Evolutionary conservation across 2,113 vertebrate genomes (phyloP).

Genomic region (Siniperca knerii): DNA sequence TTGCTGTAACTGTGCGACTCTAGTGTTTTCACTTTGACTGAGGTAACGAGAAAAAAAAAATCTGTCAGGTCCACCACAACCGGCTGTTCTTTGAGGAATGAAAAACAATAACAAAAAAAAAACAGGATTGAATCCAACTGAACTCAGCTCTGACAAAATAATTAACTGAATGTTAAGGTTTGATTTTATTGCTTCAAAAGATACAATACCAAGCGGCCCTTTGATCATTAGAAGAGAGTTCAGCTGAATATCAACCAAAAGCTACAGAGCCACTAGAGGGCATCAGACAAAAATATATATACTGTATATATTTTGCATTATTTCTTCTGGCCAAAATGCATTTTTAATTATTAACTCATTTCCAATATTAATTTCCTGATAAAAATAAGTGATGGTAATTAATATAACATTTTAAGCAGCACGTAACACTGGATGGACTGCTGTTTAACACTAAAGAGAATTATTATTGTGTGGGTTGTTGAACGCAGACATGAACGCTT

Average conservation of each 20-base stretch:
- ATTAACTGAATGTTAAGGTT: neutral
- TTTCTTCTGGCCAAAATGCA: neutral
- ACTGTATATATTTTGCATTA: neutral
- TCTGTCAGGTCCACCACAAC: slow-evolving; percentile 20
- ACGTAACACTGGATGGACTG: slow-evolving; percentile 19
- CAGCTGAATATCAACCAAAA: slow-evolving; percentile 12
- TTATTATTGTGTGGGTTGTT: neutral
- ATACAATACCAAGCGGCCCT: neutral
- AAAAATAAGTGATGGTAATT: neutral
- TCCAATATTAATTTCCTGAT: neutral
- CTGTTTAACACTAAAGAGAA: neutral
- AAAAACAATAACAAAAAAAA: neutral
- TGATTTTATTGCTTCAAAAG: slow-evolving; percentile 15
- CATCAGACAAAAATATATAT: slow-evolving; percentile 1
- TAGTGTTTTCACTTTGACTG: slow-evolving; percentile 53
- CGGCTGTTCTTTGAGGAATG: neutral
- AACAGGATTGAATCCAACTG: neutral
- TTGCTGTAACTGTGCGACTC: slow-evolving; percentile 42
- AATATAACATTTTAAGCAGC: neutral
- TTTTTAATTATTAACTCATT: neutral
- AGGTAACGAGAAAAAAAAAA: slow-evolving; percentile 51
- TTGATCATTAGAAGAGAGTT: neutral
- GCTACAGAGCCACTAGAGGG: slow-evolving; percentile 45
- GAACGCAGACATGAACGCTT: neutral
- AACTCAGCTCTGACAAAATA: slow-evolving; percentile 13